These are phyloP conservation scores for Euplexia lucipara DNA, from an alignment of 2,888 invertebrate species.

Conservation along the genomic window DNA sequence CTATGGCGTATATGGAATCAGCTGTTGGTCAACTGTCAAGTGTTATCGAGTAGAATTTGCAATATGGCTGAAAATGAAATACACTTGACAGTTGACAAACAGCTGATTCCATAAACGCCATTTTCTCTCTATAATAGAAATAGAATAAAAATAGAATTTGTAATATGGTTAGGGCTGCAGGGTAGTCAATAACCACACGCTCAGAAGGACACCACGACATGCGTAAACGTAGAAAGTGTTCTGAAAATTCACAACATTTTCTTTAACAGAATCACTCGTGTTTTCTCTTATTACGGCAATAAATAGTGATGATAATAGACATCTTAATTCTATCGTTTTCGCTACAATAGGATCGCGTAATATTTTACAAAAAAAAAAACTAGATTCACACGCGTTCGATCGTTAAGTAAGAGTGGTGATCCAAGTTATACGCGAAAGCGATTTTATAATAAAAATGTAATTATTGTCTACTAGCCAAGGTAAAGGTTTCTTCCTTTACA, in stretches of 20 bases:
- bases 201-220: neutral
- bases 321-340: conserved; percentile 45
- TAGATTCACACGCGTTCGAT: conserved; percentile 59
- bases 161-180: too few species aligned
- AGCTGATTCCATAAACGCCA: too few species aligned
- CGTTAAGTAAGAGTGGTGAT: conserved; percentile 47
- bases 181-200: too few species aligned
- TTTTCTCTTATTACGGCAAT: conserved; percentile 38
- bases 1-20: too few species aligned
- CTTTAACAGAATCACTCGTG: conserved; percentile 1
- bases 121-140: too few species aligned
- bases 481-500: too few species aligned
- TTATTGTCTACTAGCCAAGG: too few species aligned
- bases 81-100: too few species aligned
- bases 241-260: conserved; percentile 4
- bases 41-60: too few species aligned
- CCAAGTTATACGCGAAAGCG: conserved; percentile 14
- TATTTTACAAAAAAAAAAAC: conserved; percentile 61
- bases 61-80: too few species aligned
- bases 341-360: conserved; percentile 57
- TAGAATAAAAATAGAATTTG: too few species aligned
- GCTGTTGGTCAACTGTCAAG: too few species aligned
- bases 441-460: neutral
- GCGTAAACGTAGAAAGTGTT: neutral
- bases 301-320: conserved; percentile 37